A percentile compares a stretch with the other conserved stretches of the same genome.
phyloP scores from a whole-genome alignment of 1,140 invertebrate species.

The Drosophila pruinosa region DNA sequence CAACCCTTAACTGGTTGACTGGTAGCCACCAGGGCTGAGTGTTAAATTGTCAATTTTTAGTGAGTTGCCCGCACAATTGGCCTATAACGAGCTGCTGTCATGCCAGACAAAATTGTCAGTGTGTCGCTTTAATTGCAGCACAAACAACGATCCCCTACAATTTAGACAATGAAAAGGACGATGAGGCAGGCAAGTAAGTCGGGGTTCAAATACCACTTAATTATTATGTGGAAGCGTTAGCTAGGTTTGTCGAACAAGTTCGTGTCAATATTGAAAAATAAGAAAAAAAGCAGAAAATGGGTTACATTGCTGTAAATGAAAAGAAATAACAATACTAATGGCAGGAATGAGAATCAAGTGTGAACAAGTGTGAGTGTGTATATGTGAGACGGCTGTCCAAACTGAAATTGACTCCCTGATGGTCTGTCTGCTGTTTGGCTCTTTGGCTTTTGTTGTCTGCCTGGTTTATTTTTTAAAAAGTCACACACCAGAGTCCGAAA shows the following conservation, averaged over 20 bases:
- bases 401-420: conserved; percentile 43
- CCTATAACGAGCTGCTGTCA: conserved; percentile 66
- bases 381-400: conserved; percentile 27
- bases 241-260: conserved; percentile 9
- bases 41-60: conserved; percentile 50
- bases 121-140: conserved; percentile 52
- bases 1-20: background rate
- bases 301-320: conserved; percentile 24
- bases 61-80: conserved; percentile 44
- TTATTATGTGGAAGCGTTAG: conserved; percentile 38
- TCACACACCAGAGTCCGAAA: conserved; percentile 33
- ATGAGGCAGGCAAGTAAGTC: background rate
- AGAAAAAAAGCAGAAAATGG: background rate
- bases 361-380: no score
- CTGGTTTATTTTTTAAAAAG: conserved; percentile 38
- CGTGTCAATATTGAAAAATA: conserved; percentile 26
- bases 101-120: conserved; percentile 57
- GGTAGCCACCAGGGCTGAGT: conserved; percentile 15
- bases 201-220: conserved; percentile 25
- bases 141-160: conserved; percentile 45
- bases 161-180: conserved; percentile 34
- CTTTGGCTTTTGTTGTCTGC: background rate
- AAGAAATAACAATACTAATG: conserved; percentile 20
- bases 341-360: conserved; percentile 12
- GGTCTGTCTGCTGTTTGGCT: conserved; percentile 22